Evolutionary conservation across 2,888 invertebrate species (phyloP).

Genomic region (Eucera pruinosa): DNA sequence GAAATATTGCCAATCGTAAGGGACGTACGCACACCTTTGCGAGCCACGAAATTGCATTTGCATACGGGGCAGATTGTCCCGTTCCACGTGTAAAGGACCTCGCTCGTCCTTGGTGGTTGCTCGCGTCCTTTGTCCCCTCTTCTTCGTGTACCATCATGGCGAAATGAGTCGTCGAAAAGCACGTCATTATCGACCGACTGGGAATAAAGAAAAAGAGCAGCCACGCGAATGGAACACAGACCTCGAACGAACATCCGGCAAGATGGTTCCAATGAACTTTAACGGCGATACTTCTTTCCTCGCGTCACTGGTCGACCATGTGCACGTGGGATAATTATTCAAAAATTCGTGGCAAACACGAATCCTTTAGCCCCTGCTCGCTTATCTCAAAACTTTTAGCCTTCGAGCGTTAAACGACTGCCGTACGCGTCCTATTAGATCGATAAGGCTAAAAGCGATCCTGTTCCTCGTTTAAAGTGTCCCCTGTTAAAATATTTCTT

Average conservation of each 20-base stretch:
- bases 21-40: conserved; percentile 48
- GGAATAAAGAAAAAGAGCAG: conserved; percentile 12
- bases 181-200: conserved; percentile 57
- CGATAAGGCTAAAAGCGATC: conserved; percentile 71
- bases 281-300: conserved; percentile 4
- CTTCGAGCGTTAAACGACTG: conserved; percentile 52
- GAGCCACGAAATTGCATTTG: conserved; percentile 77
- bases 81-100: conserved; percentile 68
- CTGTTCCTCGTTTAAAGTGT: conserved; percentile 51
- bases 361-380: conserved; percentile 17
- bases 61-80: conserved; percentile 76
- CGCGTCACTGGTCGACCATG: not conserved
- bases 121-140: conserved; percentile 57
- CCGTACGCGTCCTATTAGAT: conserved; percentile 64
- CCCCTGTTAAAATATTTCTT: conserved; percentile 47
- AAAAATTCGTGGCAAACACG: conserved; percentile 57
- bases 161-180: conserved; percentile 57
- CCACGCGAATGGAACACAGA: conserved; percentile 18
- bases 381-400: conserved; percentile 58
- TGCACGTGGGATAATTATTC: conserved; percentile 59
- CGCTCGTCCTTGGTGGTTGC: conserved; percentile 64
- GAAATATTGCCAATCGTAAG: conserved; percentile 79
- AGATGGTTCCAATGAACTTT: conserved; percentile 42
- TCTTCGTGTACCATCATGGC: conserved; percentile 2
- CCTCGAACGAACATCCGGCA: conserved; percentile 2